phyloP scores from a whole-genome alignment of 1,140 invertebrate genomes.

The Cherax destructor region DNA sequence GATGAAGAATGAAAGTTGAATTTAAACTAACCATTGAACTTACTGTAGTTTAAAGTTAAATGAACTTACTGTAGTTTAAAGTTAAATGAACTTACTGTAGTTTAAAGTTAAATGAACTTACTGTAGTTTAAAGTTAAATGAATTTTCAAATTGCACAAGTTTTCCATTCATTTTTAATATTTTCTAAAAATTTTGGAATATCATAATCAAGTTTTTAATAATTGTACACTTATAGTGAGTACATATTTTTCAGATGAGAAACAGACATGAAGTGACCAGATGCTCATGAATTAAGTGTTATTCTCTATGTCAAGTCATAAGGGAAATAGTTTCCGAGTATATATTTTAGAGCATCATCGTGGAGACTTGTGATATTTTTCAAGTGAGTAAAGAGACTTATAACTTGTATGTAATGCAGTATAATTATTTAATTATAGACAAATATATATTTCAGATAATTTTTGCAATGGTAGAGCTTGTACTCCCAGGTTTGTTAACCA shows the following conservation, averaged over 20 bases:
- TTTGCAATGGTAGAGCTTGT: too few species aligned
- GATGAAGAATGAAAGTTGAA: too few species aligned
- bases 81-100: too few species aligned
- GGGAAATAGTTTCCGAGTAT: neutral
- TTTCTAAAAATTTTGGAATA: neutral
- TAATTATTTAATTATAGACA: neutral
- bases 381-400: neutral
- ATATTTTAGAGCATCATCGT: neutral
- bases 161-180: neutral
- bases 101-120: too few species aligned
- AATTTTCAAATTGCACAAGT: too few species aligned
- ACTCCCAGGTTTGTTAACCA: too few species aligned
- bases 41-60: too few species aligned
- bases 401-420: neutral
- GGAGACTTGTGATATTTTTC: conserved; percentile 7
- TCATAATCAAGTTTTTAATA: neutral
- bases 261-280: neutral
- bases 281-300: neutral
- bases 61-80: too few species aligned
- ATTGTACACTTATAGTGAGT: neutral
- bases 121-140: too few species aligned
- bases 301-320: neutral
- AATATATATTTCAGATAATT: neutral
- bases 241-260: neutral
- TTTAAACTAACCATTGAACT: too few species aligned